Percentiles rank a stretch among this genome's conserved stretches.
Evolutionary conservation across 2,113 vertebrate species (phyloP).

Genomic region (Vidua macroura): DNA sequence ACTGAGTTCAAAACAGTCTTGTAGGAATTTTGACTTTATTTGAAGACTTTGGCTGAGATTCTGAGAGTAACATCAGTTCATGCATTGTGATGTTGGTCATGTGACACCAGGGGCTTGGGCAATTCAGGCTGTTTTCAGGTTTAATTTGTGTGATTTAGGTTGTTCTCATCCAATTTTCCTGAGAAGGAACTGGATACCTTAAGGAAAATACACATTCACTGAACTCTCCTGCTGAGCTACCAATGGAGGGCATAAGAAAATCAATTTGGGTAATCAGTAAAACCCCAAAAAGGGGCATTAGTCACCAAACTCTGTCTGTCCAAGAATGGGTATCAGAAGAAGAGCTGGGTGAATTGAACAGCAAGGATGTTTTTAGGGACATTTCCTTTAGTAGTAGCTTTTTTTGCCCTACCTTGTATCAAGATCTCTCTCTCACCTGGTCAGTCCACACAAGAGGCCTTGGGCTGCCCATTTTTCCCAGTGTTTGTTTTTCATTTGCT

Average conservation of each 20-base stretch:
- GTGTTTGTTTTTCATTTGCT: background rate
- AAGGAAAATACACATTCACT: background rate
- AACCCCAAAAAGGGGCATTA: background rate
- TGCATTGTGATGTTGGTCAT: background rate
- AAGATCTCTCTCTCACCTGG: background rate
- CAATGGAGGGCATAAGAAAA: background rate
- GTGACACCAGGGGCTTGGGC: background rate
- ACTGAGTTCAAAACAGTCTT: background rate
- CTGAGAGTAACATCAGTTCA: background rate
- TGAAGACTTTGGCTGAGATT: background rate
- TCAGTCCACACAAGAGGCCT: background rate
- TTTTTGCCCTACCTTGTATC: background rate
- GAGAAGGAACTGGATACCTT: background rate
- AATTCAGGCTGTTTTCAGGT: background rate
- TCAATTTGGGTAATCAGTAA: background rate
- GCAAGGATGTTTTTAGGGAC: background rate
- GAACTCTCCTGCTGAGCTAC: background rate
- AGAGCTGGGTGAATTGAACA: background rate
- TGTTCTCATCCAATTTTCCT: background rate
- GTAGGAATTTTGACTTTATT: background rate
- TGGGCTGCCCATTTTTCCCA: background rate
- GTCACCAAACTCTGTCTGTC: background rate
- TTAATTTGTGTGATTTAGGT: background rate
- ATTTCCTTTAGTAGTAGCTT: background rate
- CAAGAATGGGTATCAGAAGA: background rate